Evolutionary conservation across 2,113 vertebrate species (phyloP), one percentile per base, ranked within the genome.

Genomic region (Esox niger): DNA sequence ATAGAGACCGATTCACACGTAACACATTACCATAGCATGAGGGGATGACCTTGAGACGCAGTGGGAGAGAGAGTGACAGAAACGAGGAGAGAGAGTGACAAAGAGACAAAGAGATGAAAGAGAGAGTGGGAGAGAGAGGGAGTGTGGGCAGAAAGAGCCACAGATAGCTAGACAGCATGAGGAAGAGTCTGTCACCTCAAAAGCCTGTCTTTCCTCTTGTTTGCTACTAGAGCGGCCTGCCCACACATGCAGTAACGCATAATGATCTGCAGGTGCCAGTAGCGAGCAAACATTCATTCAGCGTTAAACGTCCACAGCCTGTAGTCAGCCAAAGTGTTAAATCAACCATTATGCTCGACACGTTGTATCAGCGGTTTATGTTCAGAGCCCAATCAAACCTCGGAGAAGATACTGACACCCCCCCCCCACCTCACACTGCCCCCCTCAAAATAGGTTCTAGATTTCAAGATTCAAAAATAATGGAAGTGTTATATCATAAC

Each of bases 1-100:
- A 74, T 69, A 66, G 57, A 69, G 25, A 15, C 46, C 46, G 63
- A 55, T 65, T 74, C 70, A 75, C 69, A 67, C 27, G 20, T 49
- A 49, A 49, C 47, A 49, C 47, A 49, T n/a, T n/a, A 10, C 21
- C 58, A 66, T 59, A 60, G 26, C 31, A 21, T 61, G 59, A 49
- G 46, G 29, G 54, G 69, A 62, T 82, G 66, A 73, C 66, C 76
- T 75, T 77, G 70, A 47, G 31, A n/a, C 10, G n/a, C 23, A 32
- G 11, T 17, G 33, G 1, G 38, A 31, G 38, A 23, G 54, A 5
- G 20, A 13, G 25, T 17, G 59, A 54, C 20, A 32, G 29, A 25
- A 25, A 23, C 9, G 4, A 23, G 13, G 54, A 27, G 7, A 25
- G 23, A 21, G 54, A 56, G 54, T 26, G 54, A 9, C 3, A 25